These are phyloP conservation scores for Smutsia gigantea DNA, from an alignment of 2,797 vertebrate genomes.

Conservation along the genomic window DNA sequence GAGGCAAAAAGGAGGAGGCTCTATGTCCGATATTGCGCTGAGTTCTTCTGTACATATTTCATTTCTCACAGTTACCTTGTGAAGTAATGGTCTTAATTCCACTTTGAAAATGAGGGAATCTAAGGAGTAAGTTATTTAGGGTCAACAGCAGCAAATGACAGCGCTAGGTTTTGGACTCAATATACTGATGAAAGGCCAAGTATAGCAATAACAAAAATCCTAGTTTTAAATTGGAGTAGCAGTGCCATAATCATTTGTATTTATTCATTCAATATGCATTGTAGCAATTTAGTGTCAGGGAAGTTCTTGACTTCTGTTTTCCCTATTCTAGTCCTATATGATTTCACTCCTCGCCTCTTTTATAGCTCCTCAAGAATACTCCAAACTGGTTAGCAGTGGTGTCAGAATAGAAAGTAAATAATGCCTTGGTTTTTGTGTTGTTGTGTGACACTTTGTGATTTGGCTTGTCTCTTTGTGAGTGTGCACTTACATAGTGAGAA, in stretches of 20 bases:
- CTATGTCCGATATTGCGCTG: neutral
- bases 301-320: neutral
- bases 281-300: neutral
- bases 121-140: neutral
- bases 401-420: neutral
- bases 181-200: neutral
- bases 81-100: neutral
- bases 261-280: neutral
- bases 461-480: neutral
- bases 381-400: neutral
- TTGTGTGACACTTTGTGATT: neutral
- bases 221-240: neutral
- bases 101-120: neutral
- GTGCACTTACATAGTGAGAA: neutral
- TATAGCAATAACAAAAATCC: constrained; percentile 10
- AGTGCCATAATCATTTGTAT: neutral
- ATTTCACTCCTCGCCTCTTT: neutral
- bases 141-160: neutral
- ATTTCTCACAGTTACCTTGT: neutral
- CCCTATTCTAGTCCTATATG: neutral
- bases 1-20: neutral
- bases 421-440: neutral
- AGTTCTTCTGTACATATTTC: neutral
- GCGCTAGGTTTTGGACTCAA: constrained; percentile 29
- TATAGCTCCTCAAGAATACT: neutral